Base-by-base conservation (phyloP, 2,113 vertebrate species). In the Poeciliopsis retropinna region DNA sequence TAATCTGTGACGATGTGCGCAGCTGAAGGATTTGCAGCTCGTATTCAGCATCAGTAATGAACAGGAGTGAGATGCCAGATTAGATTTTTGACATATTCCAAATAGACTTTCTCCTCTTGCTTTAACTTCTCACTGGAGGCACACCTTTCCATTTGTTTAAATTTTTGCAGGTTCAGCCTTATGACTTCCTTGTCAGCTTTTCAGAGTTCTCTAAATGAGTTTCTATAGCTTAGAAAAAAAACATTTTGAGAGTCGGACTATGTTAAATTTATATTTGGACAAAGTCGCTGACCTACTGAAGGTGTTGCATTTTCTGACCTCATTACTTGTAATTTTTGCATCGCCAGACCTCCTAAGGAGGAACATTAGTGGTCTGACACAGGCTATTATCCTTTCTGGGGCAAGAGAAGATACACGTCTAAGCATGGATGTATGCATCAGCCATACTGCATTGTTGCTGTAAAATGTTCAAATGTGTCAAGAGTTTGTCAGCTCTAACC, bases 41-140 rank as follows among this genome's bases (percentile, higher is more conserved):
- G 25, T 39, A 61, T 64, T 80, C 64, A 57, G 61, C 51, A 27
- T 73, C 74, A 61, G 17, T 70, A 68, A 37, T 79, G 44, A 75
- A 83, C 71, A 60, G 65, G 74, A 51, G 47, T 66, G 28, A 76
- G 75, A 32, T n/a, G 29, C 64, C 14, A 68, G 74, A 88, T 85
- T 79, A 30, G 68, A 84, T 87, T 80, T 90, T 82, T 61, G 66
- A 67, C n/a, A 32, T 68, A 31, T 78, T 73, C 66, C 69, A 61
- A 87, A 83, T 79, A 57, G 78, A 81, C 89, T 88, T 83, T 41
- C 31, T 0, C 28, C 44, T 76, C 73, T 81, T 57, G 25, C 70
- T 72, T 70, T 72, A 66, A 70, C 60, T 31, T 68, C 73, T 84
- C 75, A 86, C 77, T 69, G 68, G 65, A 84, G 72, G 65, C 69